These are phyloP conservation scores for Penaeus monodon DNA, from an alignment of 2,888 invertebrate species.

Conservation along the genomic window DNA sequence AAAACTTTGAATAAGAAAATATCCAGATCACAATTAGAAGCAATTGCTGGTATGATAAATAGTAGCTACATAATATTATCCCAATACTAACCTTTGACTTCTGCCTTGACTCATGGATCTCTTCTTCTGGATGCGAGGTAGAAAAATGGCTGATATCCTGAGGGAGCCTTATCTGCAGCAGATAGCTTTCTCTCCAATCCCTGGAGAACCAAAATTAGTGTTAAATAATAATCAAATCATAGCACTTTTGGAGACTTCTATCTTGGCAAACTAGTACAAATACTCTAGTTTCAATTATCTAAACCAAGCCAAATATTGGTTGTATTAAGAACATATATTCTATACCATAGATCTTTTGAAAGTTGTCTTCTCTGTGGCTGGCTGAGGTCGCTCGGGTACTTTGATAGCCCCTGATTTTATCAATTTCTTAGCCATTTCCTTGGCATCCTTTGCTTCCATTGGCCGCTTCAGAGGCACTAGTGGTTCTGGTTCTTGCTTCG, in stretches of 20 bases:
- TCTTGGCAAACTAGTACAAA: too few relatives aligned
- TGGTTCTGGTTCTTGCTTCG: conserved; percentile 91
- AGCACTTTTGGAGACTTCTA: too few relatives aligned
- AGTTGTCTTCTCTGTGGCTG: conserved; percentile 82
- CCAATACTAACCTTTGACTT: conserved; percentile 59
- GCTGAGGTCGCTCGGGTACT: conserved; percentile 77
- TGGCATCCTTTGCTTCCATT: conserved; percentile 90
- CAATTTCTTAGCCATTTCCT: conserved; percentile 94
- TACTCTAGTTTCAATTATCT: too few relatives aligned
- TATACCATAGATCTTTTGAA: conserved; percentile 85
- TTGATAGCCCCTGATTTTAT: conserved; percentile 93
- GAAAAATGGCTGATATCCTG: conserved; percentile 92
- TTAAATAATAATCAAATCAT: too few relatives aligned
- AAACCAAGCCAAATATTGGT: too few relatives aligned
- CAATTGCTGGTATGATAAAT: too few relatives aligned
- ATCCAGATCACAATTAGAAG: too few relatives aligned
- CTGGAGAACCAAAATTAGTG: conserved; percentile 28
- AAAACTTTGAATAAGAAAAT: too few relatives aligned
- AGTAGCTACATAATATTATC: too few relatives aligned
- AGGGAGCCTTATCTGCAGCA: conserved; percentile 80
- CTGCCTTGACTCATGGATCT: conserved; percentile 63
- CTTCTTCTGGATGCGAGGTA: conserved; percentile 76
- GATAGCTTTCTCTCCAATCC: conserved; percentile 82
- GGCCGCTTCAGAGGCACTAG: conserved; percentile 82
- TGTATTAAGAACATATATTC: background rate